Base-by-base conservation (phyloP, 2,797 vertebrate genomes). In the Bufotes viridis region DNA sequence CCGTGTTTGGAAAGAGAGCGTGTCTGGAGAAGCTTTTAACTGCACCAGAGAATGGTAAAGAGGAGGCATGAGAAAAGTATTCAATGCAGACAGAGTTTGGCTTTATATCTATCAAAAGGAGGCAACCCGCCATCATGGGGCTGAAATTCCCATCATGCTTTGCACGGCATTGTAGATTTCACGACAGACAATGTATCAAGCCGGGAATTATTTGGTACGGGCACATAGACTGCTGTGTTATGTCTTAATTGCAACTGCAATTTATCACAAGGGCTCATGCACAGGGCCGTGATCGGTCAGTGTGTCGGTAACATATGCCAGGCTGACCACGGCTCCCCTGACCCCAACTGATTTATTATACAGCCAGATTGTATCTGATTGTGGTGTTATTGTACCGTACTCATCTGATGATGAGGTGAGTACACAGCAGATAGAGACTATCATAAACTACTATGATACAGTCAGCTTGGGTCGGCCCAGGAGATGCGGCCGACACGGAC, bases 21-120 rank as follows among this genome's bases (percentile, higher is more conserved):
- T 75, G 78, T 81, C 82, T 81, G 76, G 82, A 85, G 58, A 79
- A 83, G 67, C 55, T 63, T 81, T 85, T 75, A 88, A 80, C 72
- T 81, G n/a, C 34, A 65, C 18, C 20, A 63, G 29, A 67, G 69
- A 74, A 20, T 51, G 55, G 17, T 42, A 53, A 7, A 81, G 34
- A 75, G 60, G 55, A 18, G 26, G 20, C 22, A 2, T 61, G 9
- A 53, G 58, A 29, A 79, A 20, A 58, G 53, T 29, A 58, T 79
- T 79, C 14, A 65, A 82, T 20, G 51, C 57, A 82, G 20, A 58
- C 20, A 11, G 49, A 79, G 34, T 78, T 84, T 20, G 57, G 78
- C 18, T 81, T 81, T 81, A 63, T 81, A 34, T 22, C 70, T 81
- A 61, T 29, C 24, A 72, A 72, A 82, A 55, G 51, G 15, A 84